Evolutionary conservation across 2,113 vertebrate genomes (phyloP), one percentile per base, ranked within the genome.

Genomic region (Strix uralensis): DNA sequence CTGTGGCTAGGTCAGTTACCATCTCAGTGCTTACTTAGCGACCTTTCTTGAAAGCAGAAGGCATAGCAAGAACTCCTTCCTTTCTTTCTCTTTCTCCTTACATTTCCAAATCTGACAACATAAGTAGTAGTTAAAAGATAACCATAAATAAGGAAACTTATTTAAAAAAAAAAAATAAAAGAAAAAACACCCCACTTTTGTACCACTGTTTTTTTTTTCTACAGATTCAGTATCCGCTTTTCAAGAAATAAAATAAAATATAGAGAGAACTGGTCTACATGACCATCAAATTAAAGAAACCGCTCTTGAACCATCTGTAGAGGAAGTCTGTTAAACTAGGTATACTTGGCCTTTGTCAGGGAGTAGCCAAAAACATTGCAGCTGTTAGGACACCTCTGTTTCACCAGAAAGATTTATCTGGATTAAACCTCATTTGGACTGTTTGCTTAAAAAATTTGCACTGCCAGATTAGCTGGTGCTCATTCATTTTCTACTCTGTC

Each of bases 11-110:
- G 34, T 81, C 70, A 32, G 47, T 89, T 95, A 71, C 85, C 32
- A 11, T 77, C 32, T 65, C 42, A 47, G 20, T 34, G 26, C 79
- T 70, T 80, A 34, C 79, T 92, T 61, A 86, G 57, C 90, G 82
- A 77, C 26, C 51, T 78, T 93, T 94, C 70, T 85, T 78, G 80
- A 96, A 95, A 92, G 78, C 40, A 44, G 59, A 94, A 83, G 8
- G 6, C 23, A 81, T 32, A 72, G n/a, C 36, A 94, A 91, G 10
- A 69, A 74, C 66, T 90, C 86, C 93, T 95, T 54, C 63, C 15
- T 26, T 57, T 83, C 49, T 90, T 55, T 75, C 44, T 58, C 42
- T 88, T 80, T 91, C 40, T 79, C 47, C 30, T 92, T 86, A 66
- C 18, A 47, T 81, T 94, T 94, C 87, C 65, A 85, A 75, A 83